Evolutionary conservation across 30 jellyfish, hydroid and myxozoan species (phyloP).

Genomic region (Aurelia aurita complex sp. Pacific): DNA sequence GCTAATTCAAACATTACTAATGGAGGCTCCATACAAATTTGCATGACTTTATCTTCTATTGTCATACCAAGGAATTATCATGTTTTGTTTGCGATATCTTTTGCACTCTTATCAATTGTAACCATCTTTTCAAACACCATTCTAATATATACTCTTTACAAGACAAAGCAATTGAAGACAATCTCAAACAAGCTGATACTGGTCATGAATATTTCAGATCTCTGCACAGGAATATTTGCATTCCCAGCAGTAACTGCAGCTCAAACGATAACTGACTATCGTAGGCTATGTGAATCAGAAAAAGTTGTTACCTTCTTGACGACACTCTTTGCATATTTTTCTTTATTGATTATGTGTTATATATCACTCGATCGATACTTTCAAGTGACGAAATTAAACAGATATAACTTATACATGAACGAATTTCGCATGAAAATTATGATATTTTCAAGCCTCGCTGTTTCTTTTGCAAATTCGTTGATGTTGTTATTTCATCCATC

Average conservation of each 20-base stretch:
- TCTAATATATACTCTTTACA: too few relatives aligned
- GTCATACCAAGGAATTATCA: too few relatives aligned
- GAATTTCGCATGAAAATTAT: slow-evolving; percentile 39
- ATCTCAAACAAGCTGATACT: slow-evolving; percentile 44
- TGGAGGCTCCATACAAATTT: too few relatives aligned
- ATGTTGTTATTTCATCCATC: not conserved
- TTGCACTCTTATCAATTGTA: not conserved
- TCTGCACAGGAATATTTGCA: slow-evolving; percentile 39
- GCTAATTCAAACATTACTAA: too few relatives aligned
- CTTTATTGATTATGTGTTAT: slow-evolving; percentile 32
- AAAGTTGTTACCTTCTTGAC: slow-evolving; percentile 5
- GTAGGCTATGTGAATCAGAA: slow-evolving; percentile 22
- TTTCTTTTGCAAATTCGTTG: slow-evolving; percentile 3
- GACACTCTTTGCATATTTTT: slow-evolving; percentile 34
- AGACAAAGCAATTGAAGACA: too few relatives aligned
- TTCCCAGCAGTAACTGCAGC: slow-evolving; percentile 6
- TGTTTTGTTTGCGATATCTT: too few relatives aligned
- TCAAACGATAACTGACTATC: not conserved
- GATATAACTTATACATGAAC: slow-evolving; percentile 44
- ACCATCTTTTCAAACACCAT: not conserved
- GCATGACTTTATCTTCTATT: too few relatives aligned
- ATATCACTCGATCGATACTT: slow-evolving; percentile 38
- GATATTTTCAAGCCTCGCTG: slow-evolving; percentile 8
- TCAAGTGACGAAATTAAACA: slow-evolving; percentile 43
- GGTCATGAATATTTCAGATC: slow-evolving; percentile 53